These are phyloP conservation scores for Zoroaster sp. DNA, from an alignment of 53 echinoderm and acorn worm genomes.

Conservation along the genomic window DNA sequence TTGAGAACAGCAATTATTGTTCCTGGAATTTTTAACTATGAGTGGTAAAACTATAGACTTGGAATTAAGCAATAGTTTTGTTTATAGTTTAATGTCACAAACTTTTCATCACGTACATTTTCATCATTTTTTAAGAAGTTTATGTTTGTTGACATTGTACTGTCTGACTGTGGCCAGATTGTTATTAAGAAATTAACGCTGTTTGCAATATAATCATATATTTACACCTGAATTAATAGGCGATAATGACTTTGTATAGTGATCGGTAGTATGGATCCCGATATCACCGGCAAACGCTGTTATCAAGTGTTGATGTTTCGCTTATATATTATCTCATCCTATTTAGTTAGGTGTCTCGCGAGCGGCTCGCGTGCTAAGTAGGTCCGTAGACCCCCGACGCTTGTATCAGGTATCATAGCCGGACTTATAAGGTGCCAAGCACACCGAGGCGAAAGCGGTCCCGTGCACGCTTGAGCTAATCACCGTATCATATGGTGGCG, in stretches of 20 bases:
- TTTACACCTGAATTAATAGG: conserved; percentile 21
- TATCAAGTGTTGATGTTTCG: conserved; percentile 46
- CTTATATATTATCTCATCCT: conserved; percentile 7
- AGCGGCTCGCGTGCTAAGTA: conserved; percentile 35
- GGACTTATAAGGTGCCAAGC: neutral
- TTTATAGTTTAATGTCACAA: no score
- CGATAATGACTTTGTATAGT: neutral
- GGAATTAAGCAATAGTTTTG: no score
- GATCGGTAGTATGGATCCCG: neutral
- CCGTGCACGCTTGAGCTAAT: conserved; percentile 5
- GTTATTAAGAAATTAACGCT: neutral
- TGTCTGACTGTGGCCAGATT: neutral
- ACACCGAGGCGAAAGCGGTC: neutral
- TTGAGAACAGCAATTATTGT: no score
- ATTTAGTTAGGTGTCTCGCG: neutral
- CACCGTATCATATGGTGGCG: conserved; percentile 6
- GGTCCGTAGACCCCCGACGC: neutral
- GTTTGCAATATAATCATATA: neutral
- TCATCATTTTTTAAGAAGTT: no score
- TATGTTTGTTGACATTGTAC: neutral
- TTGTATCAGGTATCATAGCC: conserved; percentile 18
- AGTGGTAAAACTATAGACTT: no score
- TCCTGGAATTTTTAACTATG: no score
- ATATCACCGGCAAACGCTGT: neutral
- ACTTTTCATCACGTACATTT: no score